Evolutionary conservation across 1,140 invertebrate genomes (phyloP).

Genomic region (Asobara japonica): DNA sequence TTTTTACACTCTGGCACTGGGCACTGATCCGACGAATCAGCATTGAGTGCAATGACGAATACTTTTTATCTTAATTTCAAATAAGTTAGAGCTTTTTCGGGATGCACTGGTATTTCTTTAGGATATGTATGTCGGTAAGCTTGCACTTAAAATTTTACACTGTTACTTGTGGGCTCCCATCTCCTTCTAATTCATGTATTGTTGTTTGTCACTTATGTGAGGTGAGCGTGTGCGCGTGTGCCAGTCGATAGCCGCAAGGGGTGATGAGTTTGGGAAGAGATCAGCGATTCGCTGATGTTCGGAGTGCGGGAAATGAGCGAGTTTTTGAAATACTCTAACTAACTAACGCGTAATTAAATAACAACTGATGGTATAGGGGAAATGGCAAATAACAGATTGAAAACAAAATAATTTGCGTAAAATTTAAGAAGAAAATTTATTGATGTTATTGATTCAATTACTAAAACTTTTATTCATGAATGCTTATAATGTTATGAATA

Average conservation of each 20-base stretch:
- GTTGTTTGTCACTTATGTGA: background rate
- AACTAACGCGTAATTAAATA: too few relatives aligned
- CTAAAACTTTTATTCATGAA: too few relatives aligned
- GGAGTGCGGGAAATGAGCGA: background rate
- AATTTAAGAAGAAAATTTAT: too few relatives aligned
- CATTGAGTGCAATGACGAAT: background rate
- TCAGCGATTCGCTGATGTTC: background rate
- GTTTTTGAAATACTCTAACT: background rate
- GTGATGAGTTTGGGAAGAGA: background rate
- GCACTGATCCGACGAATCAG: background rate
- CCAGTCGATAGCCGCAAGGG: background rate
- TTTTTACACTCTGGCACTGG: background rate
- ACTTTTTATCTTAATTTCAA: background rate
- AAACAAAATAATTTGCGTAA: too few relatives aligned
- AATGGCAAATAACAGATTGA: too few relatives aligned
- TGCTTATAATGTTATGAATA: too few relatives aligned
- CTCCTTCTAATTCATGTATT: background rate
- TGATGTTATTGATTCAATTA: too few relatives aligned
- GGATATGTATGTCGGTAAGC: background rate
- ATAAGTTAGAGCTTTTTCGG: background rate
- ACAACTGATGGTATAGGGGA: too few relatives aligned
- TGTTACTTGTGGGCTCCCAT: background rate
- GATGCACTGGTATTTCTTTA: background rate
- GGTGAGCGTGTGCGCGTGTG: constrained; percentile 16
- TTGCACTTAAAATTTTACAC: background rate